Evolutionary conservation across 2,113 vertebrate species (phyloP), one percentile per base, ranked within the genome.

Genomic region (Podiceps cristatus): DNA sequence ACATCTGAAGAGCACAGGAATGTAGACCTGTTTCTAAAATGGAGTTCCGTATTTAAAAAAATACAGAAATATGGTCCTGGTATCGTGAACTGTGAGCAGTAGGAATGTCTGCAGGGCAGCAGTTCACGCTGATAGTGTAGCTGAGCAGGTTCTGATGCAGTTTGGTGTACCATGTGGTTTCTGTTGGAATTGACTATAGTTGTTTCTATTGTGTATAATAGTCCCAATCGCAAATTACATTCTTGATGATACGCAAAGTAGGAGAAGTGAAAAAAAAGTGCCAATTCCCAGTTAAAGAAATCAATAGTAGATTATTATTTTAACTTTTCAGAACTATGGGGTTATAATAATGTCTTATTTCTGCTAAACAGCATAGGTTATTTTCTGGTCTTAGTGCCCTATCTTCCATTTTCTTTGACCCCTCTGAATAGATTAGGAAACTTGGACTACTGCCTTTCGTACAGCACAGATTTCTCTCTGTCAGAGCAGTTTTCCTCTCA

Each of bases 71-170:
- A 35, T 10, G 5, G 27, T 82, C 9, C 13, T 90, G n/a, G 9
- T 17, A 28, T 74, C 2, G 2, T 55, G 15, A 42, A 0, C 35
- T 53, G 1, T 16, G 50, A 83, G 33, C n/a, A 68, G 58, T 5
- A 59, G 17, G 15, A 60, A 68, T 52, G 33, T 74, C 50, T 77
- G 45, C 24, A 27, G 33, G 42, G 45, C 12, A 88, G 10, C 50
- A 45, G 17, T 35, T 84, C 11, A 23, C 25, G 33, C 27, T 35
- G 55, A 4, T 31, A 20, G 1, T 64, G 44, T 40, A 91, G 40
- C 75, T 69, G 35, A 83, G 71, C 44, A 63, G 47, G 13, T 72
- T 68, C 78, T 73, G 35, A 29, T 56, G 40, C 53, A 68, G 5
- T 75, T 5, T 60, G 25, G 31, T 82, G 9, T 44, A 33, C 56